Evolutionary conservation across 2,797 vertebrate genomes (phyloP), one percentile per base, ranked within the genome.

Genomic region (Sebastolobus altivelis): DNA sequence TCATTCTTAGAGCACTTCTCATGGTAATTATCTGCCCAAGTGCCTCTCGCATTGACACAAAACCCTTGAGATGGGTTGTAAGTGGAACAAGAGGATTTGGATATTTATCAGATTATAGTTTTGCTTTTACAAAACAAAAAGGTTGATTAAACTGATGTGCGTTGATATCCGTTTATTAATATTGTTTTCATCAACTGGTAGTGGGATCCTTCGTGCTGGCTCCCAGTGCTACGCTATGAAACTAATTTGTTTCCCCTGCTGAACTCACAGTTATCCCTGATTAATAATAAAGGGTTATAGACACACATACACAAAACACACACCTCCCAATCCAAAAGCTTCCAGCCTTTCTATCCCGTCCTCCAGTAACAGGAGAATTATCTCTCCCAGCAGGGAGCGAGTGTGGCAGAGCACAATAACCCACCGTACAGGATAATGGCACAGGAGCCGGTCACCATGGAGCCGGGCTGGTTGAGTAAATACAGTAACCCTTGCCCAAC

Each of bases 271-370:
- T 79, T 82, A 87, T 81, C 29, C 12, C 65, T 61, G 67, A 90
- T 91, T 82, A 91, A 93, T 91, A 92, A 93, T 92, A 81, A 82
- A 92, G 69, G 67, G 13, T 68, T 65, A 71, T 43, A 78, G 25
- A 83, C 68, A 80, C 55, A 67, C 75, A 63, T 25, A 60, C 65
- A 72, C 80, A 77, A 75, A 77, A 65, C 72, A 4, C 25, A 62
- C 69, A 73, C 75, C 55, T 27, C 13, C 4, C 56, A 27, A 22
- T 58, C 52, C 76, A 84, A 18, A 65, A 73, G 81, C 35, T 31
- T 72, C 13, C 56, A 75, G 58, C 40, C 43, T 79, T 75, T 87
- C 38, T 33, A 55, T 27, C 58, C 35, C 65, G 40, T 65, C 77
- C 49, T 61, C 76, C 20, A 61, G 25, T 55, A 58, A 79, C 18